phyloP scores from a whole-genome alignment of 2,113 vertebrate species.

The Ailuropoda melanoleuca region DNA sequence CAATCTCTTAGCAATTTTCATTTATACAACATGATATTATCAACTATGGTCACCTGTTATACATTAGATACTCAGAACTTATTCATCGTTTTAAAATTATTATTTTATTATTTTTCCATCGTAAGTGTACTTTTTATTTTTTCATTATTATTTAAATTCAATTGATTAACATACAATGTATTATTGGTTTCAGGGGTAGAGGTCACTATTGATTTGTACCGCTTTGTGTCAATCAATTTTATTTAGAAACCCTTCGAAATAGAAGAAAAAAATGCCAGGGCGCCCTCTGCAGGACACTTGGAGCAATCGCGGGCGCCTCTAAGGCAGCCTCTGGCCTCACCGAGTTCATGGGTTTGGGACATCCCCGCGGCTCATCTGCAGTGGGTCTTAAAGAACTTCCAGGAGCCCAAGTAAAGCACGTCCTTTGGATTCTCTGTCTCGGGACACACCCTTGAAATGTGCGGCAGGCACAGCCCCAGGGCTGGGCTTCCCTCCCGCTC shows the following conservation, averaged over 20 bases:
- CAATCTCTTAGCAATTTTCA: background rate
- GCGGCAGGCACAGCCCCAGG: too few species aligned
- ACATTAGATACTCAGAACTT: background rate
- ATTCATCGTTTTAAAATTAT: background rate
- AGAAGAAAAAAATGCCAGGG: background rate
- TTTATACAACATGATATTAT: background rate
- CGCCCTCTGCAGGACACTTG: slow-evolving; percentile 11
- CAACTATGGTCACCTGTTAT: background rate
- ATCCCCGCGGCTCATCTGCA: rapidly evolving
- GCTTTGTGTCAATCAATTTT: background rate
- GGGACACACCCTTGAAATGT: background rate
- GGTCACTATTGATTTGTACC: background rate
- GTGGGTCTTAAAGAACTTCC: background rate
- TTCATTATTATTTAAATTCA: background rate
- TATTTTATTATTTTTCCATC: too few species aligned
- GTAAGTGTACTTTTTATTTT: background rate
- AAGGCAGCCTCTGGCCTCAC: rapidly evolving
- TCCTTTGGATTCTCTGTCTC: background rate
- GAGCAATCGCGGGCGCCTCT: rapidly evolving
- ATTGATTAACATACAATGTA: background rate
- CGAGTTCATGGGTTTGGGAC: too few species aligned
- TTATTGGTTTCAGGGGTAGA: background rate
- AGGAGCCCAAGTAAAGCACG: background rate
- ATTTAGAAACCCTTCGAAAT: background rate
- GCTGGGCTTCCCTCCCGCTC: background rate